These are phyloP conservation scores for Catostylus mosaicus DNA, from an alignment of 30 jellyfish, hydroid and myxozoan genomes.

Conservation along the genomic window DNA sequence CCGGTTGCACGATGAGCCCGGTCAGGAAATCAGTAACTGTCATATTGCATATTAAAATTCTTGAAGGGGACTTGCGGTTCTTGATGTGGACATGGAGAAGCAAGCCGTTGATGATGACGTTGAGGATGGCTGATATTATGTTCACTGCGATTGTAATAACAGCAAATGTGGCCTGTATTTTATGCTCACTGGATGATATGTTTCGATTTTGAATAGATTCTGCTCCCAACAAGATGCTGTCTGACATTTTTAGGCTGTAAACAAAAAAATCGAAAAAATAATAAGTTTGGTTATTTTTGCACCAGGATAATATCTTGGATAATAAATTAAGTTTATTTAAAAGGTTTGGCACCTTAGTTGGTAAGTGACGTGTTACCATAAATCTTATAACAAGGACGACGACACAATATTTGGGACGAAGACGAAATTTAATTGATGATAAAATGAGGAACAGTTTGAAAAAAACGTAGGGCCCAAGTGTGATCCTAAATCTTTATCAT, in stretches of 20 bases:
- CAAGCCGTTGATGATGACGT: constrained; percentile 15
- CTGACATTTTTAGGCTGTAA: constrained; percentile 24
- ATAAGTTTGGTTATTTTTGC: too few relatives aligned
- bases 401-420: too few relatives aligned
- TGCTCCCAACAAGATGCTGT: constrained; percentile 35
- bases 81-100: constrained; percentile 32
- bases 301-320: too few relatives aligned
- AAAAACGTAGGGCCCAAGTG: too few relatives aligned
- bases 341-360: too few relatives aligned
- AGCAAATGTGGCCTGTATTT: constrained; percentile 16
- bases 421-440: too few relatives aligned
- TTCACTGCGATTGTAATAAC: constrained; percentile 16
- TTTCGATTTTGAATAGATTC: neutral
- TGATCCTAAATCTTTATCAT: too few relatives aligned
- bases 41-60: constrained; percentile 35
- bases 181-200: constrained; percentile 6
- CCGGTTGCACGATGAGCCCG: constrained; percentile 60
- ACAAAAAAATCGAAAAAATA: neutral
- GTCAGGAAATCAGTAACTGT: constrained; percentile 44
- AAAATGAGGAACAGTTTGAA: too few relatives aligned
- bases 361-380: too few relatives aligned
- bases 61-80: constrained; percentile 53
- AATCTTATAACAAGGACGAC: too few relatives aligned
- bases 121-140: neutral
- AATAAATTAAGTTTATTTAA: too few relatives aligned